Conservation (phyloP, 2,797 vertebrate species). For the Girardinus metallicus region DNA sequence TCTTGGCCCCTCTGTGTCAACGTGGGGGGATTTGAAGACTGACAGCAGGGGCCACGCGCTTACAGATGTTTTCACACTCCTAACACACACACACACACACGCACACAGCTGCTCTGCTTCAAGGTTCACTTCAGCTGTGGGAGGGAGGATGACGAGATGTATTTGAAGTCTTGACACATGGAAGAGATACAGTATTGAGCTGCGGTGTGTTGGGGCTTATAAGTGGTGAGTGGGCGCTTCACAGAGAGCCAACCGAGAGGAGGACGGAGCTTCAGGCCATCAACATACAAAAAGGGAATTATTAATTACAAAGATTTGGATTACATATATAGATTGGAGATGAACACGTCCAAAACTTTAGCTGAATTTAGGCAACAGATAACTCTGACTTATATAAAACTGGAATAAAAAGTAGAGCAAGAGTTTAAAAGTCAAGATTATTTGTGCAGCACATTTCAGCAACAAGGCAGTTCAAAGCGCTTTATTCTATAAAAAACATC, state of each 20-base stretch:
- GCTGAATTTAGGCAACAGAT: conserved; percentile 7
- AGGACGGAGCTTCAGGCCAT: conserved; percentile 54
- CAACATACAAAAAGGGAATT: conserved; percentile 14
- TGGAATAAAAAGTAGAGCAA: not conserved
- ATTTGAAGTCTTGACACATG: conserved; percentile 67
- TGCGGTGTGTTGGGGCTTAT: conserved; percentile 54
- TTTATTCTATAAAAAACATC: too few relatives aligned
- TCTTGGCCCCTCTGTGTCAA: conserved; percentile 54
- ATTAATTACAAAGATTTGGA: conserved; percentile 36
- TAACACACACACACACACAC: not conserved
- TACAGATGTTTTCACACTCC: conserved; percentile 68
- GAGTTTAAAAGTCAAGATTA: not conserved
- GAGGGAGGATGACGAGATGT: conserved; percentile 44
- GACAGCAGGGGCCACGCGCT: conserved; percentile 57
- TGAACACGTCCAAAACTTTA: conserved; percentile 16
- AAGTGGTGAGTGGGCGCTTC: conserved; percentile 63
- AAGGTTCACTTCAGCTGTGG: conserved; percentile 52
- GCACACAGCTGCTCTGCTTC: conserved; percentile 34
- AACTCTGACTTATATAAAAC: conserved; percentile 16
- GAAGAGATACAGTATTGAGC: conserved; percentile 55
- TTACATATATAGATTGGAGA: conserved; percentile 33
- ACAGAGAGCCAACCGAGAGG: conserved; percentile 50
- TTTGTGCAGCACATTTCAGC: too few relatives aligned
- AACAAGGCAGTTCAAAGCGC: too few relatives aligned
- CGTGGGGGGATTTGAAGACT: conserved; percentile 51